Evolutionary conservation across 2,888 invertebrate species (phyloP).

Genomic region (Blastobasis adustella): DNA sequence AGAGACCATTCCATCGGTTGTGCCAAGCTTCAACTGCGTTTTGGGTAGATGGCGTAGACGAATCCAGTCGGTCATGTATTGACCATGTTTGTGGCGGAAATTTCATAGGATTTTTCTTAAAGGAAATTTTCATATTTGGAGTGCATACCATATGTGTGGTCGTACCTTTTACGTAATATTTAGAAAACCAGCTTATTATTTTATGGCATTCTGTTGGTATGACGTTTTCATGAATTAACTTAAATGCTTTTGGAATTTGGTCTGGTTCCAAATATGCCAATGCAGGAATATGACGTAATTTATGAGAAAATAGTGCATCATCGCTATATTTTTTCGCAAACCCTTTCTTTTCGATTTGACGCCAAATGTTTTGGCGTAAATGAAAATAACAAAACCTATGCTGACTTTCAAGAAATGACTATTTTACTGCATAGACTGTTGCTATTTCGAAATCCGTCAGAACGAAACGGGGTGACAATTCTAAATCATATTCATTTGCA

Average conservation of each 20-base stretch:
- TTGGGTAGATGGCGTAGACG: slow-evolving; percentile 8
- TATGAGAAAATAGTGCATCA: not conserved
- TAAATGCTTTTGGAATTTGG: too few species aligned
- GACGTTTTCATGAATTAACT: too few species aligned
- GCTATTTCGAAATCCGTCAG: too few species aligned
- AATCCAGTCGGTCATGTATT: slow-evolving; percentile 4
- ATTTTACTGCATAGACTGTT: too few species aligned
- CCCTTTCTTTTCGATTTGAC: slow-evolving; percentile 3
- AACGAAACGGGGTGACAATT: too few species aligned
- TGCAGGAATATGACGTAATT: too few species aligned
- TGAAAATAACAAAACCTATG: slow-evolving; percentile 4
- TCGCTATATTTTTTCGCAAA: slow-evolving; percentile 3
- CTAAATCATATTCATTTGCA: too few species aligned
- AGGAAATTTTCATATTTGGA: slow-evolving; percentile 1
- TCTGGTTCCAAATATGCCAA: too few species aligned
- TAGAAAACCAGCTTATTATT: slow-evolving; percentile 7
- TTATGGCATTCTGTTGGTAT: slow-evolving; percentile 3
- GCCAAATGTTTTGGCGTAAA: slow-evolving; percentile 5
- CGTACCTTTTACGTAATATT: not conserved
- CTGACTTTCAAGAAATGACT: not conserved
- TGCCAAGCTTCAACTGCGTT: slow-evolving; percentile 11
- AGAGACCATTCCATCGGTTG: slow-evolving; percentile 8
- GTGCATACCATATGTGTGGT: not conserved
- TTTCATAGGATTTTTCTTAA: slow-evolving; percentile 1
- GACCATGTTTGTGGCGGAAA: slow-evolving; percentile 8